These are phyloP conservation scores for Colletes latitarsis DNA, from an alignment of 1,140 invertebrate genomes.

Conservation along the genomic window DNA sequence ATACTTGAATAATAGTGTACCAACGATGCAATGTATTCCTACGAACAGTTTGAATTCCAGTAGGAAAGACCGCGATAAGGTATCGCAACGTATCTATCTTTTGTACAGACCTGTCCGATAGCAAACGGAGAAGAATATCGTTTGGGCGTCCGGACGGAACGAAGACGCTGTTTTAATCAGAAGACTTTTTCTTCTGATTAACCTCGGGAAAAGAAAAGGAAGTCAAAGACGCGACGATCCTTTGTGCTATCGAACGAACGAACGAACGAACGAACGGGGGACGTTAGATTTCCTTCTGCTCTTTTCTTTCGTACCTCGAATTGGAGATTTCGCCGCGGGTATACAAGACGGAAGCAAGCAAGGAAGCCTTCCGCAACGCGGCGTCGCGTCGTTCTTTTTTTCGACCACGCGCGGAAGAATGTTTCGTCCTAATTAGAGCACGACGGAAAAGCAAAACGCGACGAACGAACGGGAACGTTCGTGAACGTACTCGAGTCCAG, in stretches of 20 bases:
- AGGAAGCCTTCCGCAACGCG: constrained; percentile 43
- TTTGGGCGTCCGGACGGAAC: neutral
- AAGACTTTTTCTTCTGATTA: constrained; percentile 48
- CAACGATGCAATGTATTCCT: too few species aligned
- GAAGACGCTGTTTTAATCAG: neutral
- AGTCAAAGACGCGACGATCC: constrained; percentile 54
- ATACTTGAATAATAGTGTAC: too few species aligned
- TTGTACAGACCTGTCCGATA: neutral
- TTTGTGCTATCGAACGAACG: constrained; percentile 50
- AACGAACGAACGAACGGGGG: neutral
- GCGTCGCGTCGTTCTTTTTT: constrained; percentile 26
- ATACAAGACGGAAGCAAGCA: constrained; percentile 37
- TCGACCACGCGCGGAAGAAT: constrained; percentile 11
- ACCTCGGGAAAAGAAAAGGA: constrained; percentile 21
- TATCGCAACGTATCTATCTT: neutral
- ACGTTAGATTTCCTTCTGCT: constrained; percentile 30
- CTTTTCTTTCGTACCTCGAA: constrained; percentile 51
- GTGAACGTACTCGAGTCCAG: constrained; percentile 38
- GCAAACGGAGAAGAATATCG: neutral
- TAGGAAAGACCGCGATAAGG: neutral
- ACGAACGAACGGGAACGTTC: constrained; percentile 16
- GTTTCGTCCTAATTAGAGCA: constrained; percentile 17
- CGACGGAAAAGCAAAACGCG: neutral
- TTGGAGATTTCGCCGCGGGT: constrained; percentile 69
- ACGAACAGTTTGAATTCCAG: too few species aligned